phyloP scores from a whole-genome alignment of 2,888 invertebrate species.

The Aphrophora alni region DNA sequence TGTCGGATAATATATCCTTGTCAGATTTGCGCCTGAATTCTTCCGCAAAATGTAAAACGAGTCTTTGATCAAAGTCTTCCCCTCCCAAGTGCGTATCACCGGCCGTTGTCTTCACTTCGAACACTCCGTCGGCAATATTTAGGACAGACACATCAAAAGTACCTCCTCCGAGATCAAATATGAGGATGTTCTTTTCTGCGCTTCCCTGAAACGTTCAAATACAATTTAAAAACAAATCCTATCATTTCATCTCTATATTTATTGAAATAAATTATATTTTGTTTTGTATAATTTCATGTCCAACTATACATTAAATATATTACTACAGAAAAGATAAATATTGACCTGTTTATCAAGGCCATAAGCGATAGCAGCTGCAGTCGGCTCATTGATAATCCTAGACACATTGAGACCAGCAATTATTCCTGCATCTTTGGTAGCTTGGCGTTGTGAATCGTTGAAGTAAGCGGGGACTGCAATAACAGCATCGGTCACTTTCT shows the following conservation, averaged over 20 bases:
- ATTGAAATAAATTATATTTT: no score
- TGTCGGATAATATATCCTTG: slow-evolving; percentile 59
- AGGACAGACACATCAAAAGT: slow-evolving; percentile 65
- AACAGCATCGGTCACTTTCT: slow-evolving; percentile 59
- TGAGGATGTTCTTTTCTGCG: slow-evolving; percentile 58
- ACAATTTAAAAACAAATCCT: no score
- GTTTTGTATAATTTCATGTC: no score
- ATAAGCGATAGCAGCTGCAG: slow-evolving; percentile 61
- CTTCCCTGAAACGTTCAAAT: no score
- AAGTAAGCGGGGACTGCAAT: slow-evolving; percentile 69
- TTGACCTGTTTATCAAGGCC: slow-evolving; percentile 59
- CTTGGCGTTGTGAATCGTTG: slow-evolving; percentile 71
- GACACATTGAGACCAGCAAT: slow-evolving; percentile 68
- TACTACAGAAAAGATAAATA: no score
- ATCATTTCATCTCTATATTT: no score
- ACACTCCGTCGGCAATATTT: slow-evolving; percentile 66
- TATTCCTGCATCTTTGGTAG: slow-evolving; percentile 71
- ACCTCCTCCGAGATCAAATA: slow-evolving; percentile 63
- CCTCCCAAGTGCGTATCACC: slow-evolving; percentile 61
- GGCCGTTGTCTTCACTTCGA: slow-evolving; percentile 66
- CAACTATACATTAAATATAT: no score
- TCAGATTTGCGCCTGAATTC: slow-evolving; percentile 65
- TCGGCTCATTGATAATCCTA: slow-evolving; percentile 66
- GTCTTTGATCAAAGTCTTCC: slow-evolving; percentile 63
- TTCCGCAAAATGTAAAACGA: slow-evolving; percentile 62